These are phyloP conservation scores for Cybosia mesomella DNA, from an alignment of 2,888 invertebrate species.

Conservation along the genomic window DNA sequence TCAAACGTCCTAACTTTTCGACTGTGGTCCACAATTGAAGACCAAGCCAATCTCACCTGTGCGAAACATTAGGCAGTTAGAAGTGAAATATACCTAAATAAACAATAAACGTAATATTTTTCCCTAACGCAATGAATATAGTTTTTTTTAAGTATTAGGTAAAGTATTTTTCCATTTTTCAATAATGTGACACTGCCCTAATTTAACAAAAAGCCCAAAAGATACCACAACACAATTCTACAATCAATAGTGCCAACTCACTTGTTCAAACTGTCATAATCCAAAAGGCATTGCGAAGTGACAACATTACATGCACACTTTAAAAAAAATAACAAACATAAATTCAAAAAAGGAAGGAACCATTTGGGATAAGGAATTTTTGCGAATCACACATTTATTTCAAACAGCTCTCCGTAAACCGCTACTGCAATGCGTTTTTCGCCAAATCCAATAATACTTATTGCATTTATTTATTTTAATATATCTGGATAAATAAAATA, in stretches of 20 bases:
- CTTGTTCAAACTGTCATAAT: slow-evolving; percentile 57
- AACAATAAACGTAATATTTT: background rate
- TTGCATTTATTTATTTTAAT: slow-evolving; percentile 2
- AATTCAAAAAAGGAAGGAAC: slow-evolving; percentile 42
- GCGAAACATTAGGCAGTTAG: background rate
- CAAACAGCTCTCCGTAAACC: slow-evolving; percentile 38
- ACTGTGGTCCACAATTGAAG: background rate
- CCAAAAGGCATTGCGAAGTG: slow-evolving; percentile 61
- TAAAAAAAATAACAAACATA: slow-evolving; percentile 40
- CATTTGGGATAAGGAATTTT: slow-evolving; percentile 46
- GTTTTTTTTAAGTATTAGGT: no score
- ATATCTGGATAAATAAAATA: slow-evolving; percentile 4
- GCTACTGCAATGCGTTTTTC: slow-evolving; percentile 49
- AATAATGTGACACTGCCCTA: slow-evolving; percentile 2
- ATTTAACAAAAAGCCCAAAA: slow-evolving; percentile 14
- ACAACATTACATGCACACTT: slow-evolving; percentile 43
- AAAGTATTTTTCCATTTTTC: background rate
- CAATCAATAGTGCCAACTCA: slow-evolving; percentile 61
- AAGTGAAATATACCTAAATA: background rate
- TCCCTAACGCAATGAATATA: background rate
- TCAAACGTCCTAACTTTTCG: background rate
- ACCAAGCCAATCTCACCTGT: background rate
- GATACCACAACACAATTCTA: slow-evolving; percentile 26
- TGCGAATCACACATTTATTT: slow-evolving; percentile 39
- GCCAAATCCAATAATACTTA: slow-evolving; percentile 15